Conservation (phyloP, 1,140 invertebrate genomes). For the Venustaconcha ellipsiformis region DNA sequence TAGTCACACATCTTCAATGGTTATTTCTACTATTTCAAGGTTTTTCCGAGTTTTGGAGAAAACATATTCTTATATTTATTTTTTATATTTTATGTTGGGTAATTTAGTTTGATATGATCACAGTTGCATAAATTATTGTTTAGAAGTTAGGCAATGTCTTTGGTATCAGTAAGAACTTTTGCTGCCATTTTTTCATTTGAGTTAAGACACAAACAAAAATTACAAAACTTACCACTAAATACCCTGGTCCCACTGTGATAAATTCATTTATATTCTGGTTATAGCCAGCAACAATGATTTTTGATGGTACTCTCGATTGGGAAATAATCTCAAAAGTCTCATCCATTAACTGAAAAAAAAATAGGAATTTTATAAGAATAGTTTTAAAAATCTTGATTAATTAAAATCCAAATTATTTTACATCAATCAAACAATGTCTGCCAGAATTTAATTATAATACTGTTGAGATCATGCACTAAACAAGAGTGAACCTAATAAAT, state of each 20-base stretch:
- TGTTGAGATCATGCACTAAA: background rate
- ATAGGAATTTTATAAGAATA: background rate
- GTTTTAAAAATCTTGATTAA: background rate
- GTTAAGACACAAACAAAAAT: background rate
- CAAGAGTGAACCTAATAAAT: no score
- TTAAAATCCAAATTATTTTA: background rate
- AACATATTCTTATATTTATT: background rate
- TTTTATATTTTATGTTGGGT: no score
- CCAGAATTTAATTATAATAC: background rate
- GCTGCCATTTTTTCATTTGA: no score
- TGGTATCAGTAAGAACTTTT: background rate
- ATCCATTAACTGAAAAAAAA: slow-evolving; percentile 57
- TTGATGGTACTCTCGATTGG: slow-evolving; percentile 48
- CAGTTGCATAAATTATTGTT: background rate
- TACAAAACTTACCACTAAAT: slow-evolving; percentile 58
- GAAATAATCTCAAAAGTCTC: slow-evolving; percentile 60
- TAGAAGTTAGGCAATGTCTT: background rate
- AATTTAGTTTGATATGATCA: no score
- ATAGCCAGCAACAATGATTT: slow-evolving; percentile 51
- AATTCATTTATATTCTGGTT: slow-evolving; percentile 62
- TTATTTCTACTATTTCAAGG: no score
- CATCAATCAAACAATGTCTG: background rate
- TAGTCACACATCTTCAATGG: no score
- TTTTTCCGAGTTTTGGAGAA: background rate
- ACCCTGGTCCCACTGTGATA: slow-evolving; percentile 58